A percentile compares a stretch with the other conserved stretches of the same genome.
These are phyloP conservation scores for Antheraea mylitta DNA, from an alignment of 1,140 invertebrate species.

Conservation along the genomic window DNA sequence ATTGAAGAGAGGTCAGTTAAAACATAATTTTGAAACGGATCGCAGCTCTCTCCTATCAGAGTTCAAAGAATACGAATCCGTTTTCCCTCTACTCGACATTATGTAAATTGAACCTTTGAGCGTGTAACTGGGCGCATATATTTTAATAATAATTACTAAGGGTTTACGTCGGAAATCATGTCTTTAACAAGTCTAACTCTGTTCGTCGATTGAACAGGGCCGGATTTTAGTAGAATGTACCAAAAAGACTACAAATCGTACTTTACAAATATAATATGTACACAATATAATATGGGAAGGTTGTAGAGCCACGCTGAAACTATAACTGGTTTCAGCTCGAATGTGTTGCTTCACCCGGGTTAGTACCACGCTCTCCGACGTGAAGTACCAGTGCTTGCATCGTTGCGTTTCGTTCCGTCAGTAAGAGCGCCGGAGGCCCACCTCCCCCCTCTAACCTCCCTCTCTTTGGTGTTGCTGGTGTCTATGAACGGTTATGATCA, in stretches of 20 bases:
- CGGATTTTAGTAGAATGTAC: neutral
- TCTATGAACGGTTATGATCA: too few relatives aligned
- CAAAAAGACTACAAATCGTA: neutral
- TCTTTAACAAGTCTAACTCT: constrained; percentile 12
- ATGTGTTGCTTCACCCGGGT: too few relatives aligned
- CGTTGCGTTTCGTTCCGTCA: too few relatives aligned
- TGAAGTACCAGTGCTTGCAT: too few relatives aligned
- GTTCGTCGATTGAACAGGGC: neutral
- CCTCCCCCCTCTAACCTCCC: too few relatives aligned
- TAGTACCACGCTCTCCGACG: too few relatives aligned
- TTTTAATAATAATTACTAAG: constrained; percentile 12
- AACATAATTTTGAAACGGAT: neutral
- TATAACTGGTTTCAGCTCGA: too few relatives aligned
- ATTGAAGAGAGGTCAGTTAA: neutral
- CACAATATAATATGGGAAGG: neutral
- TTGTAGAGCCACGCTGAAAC: too few relatives aligned
- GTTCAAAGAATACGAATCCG: constrained; percentile 15
- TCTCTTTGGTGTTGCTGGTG: too few relatives aligned
- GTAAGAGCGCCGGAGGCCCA: too few relatives aligned
- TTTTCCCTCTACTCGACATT: constrained; percentile 20
- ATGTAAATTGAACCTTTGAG: constrained; percentile 10
- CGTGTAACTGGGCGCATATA: constrained; percentile 12
- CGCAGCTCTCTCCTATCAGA: neutral
- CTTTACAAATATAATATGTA: neutral
- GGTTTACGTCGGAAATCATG: constrained; percentile 14